phyloP scores from a whole-genome alignment of 2,113 vertebrate genomes.

The Arenaria interpres region DNA sequence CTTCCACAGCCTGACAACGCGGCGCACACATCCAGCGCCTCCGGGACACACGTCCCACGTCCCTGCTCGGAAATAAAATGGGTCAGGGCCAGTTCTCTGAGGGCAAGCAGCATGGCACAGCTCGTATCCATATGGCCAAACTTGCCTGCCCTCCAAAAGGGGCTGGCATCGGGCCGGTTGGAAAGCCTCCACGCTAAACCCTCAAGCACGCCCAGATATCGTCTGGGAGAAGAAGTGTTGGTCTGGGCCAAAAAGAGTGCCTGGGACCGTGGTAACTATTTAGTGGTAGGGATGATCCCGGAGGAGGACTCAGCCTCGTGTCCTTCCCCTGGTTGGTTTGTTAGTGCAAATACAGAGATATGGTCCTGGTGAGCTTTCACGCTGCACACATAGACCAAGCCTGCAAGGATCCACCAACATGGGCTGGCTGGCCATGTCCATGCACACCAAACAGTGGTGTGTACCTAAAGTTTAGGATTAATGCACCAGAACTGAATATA shows the following conservation, averaged over 20 bases:
- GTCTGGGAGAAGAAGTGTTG: background rate
- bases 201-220: background rate
- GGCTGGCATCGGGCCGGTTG: background rate
- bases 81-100: constrained; percentile 43
- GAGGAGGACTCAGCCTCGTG: background rate
- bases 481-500: too few species aligned
- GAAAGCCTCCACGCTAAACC: background rate
- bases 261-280: background rate
- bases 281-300: background rate
- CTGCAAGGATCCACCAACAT: background rate
- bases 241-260: background rate
- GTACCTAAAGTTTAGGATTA: background rate
- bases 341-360: background rate
- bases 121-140: constrained; percentile 47
- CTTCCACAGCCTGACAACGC: background rate
- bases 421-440: background rate
- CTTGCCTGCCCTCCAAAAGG: background rate
- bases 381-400: background rate
- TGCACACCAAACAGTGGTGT: rapidly evolving
- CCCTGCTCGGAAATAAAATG: constrained; percentile 12
- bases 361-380: background rate
- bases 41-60: rapidly evolving
- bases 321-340: background rate
- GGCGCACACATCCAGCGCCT: background rate
- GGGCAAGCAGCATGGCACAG: constrained; percentile 47